phyloP scores from a whole-genome alignment of 2,113 vertebrate species.

The Pantherophis guttatus region DNA sequence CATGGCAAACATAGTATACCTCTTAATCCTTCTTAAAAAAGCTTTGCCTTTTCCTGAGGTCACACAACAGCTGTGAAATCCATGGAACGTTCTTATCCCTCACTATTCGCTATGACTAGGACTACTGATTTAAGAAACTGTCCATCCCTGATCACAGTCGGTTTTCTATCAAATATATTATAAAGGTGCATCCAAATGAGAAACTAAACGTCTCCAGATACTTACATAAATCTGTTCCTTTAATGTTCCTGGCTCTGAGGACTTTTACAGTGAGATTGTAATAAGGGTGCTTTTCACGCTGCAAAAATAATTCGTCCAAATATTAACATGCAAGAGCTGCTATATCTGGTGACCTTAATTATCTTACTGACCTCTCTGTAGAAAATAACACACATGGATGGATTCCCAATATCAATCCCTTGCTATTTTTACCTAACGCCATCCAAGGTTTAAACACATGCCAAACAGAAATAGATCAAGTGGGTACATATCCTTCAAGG shows the following conservation, averaged over 20 bases:
- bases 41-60: neutral
- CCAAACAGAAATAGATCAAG: neutral
- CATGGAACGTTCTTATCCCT: neutral
- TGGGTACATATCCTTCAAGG: neutral
- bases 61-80: neutral
- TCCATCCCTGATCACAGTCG: neutral
- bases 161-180: neutral
- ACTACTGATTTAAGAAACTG: neutral
- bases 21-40: neutral
- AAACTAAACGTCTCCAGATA: slow-evolving; percentile 28
- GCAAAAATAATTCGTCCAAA: slow-evolving; percentile 56
- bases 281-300: slow-evolving; percentile 73
- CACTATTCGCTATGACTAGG: neutral
- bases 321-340: neutral
- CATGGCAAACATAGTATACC: neutral
- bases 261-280: slow-evolving; percentile 77
- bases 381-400: neutral
- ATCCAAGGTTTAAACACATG: neutral
- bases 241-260: slow-evolving; percentile 73
- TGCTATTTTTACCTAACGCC: neutral
- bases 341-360: neutral
- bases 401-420: neutral
- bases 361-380: neutral
- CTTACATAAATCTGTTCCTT: slow-evolving; percentile 71
- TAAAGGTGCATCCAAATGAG: neutral